Evolutionary conservation across 2,113 vertebrate genomes (phyloP).

Genomic region (Heterotis niloticus): DNA sequence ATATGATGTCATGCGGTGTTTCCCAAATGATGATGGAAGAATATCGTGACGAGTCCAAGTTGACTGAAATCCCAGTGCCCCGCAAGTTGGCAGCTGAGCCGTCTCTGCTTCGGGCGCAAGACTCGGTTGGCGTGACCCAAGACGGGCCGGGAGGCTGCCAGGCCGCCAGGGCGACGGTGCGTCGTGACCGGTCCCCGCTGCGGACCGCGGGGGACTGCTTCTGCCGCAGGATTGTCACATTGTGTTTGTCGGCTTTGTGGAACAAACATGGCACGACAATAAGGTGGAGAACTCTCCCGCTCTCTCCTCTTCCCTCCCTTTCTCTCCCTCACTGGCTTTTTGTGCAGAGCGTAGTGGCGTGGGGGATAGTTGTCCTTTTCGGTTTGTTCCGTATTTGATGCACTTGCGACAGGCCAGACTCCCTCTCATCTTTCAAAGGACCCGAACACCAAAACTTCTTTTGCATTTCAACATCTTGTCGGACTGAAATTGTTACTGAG

Average conservation of each 20-base stretch:
- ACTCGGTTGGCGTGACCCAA: background rate
- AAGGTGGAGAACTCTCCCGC: background rate
- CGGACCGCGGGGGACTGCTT: background rate
- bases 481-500: too few relatives aligned
- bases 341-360: too few relatives aligned
- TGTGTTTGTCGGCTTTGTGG: constrained; percentile 2
- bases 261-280: constrained; percentile 19
- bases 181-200: background rate
- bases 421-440: constrained; percentile 8
- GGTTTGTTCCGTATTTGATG: too few relatives aligned
- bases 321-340: background rate
- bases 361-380: too few relatives aligned
- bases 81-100: background rate
- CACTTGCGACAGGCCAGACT: too few relatives aligned
- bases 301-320: background rate
- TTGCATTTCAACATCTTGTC: background rate
- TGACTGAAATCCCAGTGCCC: constrained; percentile 1
- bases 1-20: background rate
- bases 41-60: background rate
- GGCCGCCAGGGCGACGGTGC: background rate
- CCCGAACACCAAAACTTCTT: background rate
- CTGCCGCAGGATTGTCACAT: background rate
- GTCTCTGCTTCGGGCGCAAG: background rate
- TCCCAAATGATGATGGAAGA: background rate
- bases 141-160: background rate